Conservation (phyloP, 2,888 invertebrate species). For the Prostheceraeus crozeri region DNA sequence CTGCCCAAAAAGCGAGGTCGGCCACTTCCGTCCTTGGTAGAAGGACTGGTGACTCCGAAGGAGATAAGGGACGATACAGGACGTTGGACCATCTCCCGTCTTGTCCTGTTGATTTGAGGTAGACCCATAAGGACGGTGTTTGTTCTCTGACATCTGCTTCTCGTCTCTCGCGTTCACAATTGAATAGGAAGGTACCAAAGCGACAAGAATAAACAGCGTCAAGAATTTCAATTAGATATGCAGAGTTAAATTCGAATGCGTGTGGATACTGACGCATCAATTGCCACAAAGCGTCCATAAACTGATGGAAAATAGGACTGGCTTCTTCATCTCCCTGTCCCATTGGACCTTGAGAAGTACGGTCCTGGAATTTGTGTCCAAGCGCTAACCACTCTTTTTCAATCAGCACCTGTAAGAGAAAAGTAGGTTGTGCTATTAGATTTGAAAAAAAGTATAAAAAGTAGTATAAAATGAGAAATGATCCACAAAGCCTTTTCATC, state of each 20-base stretch:
- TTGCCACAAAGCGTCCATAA: slow-evolving; percentile 93
- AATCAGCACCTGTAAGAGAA: slow-evolving; percentile 79
- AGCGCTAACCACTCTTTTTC: slow-evolving; percentile 95
- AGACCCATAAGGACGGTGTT: too few relatives aligned
- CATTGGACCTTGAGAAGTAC: slow-evolving; percentile 65
- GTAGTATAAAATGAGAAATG: too few relatives aligned
- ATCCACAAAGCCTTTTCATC: too few relatives aligned
- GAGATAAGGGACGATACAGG: too few relatives aligned
- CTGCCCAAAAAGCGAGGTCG: too few relatives aligned
- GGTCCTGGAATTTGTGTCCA: slow-evolving; percentile 94
- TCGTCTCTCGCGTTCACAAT: slow-evolving; percentile 72
- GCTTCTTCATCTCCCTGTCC: slow-evolving; percentile 81
- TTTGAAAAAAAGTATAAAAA: too few relatives aligned
- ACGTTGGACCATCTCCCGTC: too few relatives aligned
- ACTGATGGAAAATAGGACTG: slow-evolving; percentile 93
- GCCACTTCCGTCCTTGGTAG: too few relatives aligned
- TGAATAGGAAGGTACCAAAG: slow-evolving; percentile 93
- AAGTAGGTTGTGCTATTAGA: too few relatives aligned
- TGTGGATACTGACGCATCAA: slow-evolving; percentile 77
- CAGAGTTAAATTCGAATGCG: slow-evolving; percentile 87
- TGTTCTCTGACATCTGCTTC: too few relatives aligned
- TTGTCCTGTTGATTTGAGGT: too few relatives aligned
- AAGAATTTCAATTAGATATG: slow-evolving; percentile 81
- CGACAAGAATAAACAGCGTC: slow-evolving; percentile 95
- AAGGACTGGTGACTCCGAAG: too few relatives aligned